Conservation (phyloP, 2,113 vertebrate species). For the Elanus axillaris region DNA sequence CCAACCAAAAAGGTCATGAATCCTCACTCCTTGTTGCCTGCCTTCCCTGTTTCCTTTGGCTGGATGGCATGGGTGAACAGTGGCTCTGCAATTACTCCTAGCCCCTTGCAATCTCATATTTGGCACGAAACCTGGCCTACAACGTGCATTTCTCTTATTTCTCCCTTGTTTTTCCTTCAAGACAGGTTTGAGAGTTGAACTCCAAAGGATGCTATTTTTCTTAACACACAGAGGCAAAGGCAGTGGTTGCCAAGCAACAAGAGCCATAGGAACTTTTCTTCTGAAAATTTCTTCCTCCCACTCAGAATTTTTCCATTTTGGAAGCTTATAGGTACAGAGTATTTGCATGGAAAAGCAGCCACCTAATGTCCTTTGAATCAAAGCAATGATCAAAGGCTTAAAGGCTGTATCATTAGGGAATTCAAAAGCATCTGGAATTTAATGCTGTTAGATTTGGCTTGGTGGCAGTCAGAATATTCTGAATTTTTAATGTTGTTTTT, state of each 20-base stretch:
- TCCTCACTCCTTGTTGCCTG: not conserved
- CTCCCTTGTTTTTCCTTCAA: not conserved
- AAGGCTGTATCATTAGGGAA: not conserved
- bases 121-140: not conserved
- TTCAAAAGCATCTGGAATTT: not conserved
- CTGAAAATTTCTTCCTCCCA: conserved; percentile 58
- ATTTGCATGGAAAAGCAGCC: conserved; percentile 37
- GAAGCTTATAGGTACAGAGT: conserved; percentile 16
- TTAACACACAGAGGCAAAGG: conserved; percentile 54
- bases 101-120: not conserved
- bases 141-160: not conserved
- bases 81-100: not conserved
- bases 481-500: not conserved
- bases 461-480: not conserved
- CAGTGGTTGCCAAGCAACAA: conserved; percentile 75
- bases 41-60: not conserved
- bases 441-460: not conserved
- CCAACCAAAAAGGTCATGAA: not conserved
- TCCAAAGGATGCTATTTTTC: conserved; percentile 58
- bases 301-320: conserved; percentile 42
- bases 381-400: not conserved
- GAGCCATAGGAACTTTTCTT: not conserved
- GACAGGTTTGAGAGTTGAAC: conserved; percentile 5
- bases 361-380: conserved; percentile 18
- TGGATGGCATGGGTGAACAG: not conserved